A percentile compares a stretch with the other conserved stretches of the same genome.
phyloP scores from a whole-genome alignment of 2,797 vertebrate genomes.

The Scleropages formosus region DNA sequence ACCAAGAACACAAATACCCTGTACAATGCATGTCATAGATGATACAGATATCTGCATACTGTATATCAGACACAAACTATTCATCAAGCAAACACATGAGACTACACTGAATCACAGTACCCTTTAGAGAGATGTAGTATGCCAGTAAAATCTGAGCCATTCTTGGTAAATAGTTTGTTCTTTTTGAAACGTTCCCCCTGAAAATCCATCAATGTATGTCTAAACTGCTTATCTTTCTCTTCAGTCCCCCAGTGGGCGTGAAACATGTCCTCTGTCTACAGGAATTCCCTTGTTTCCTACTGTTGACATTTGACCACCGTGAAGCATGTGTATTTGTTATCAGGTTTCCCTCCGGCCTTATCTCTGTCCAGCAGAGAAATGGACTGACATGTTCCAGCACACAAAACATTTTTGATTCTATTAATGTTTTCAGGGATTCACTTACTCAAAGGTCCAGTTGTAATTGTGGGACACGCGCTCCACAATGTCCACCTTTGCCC shows the following conservation, averaged over 20 bases:
- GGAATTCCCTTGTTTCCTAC: neutral
- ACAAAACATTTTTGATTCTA: neutral
- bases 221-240: neutral
- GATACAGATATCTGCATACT: too few relatives aligned
- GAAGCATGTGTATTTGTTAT: constrained; percentile 7
- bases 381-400: neutral
- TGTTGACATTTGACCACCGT: neutral
- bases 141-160: too few relatives aligned
- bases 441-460: constrained; percentile 95
- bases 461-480: constrained; percentile 81
- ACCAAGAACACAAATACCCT: too few relatives aligned
- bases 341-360: neutral
- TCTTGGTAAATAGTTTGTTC: too few relatives aligned
- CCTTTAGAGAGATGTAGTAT: too few relatives aligned
- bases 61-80: too few relatives aligned
- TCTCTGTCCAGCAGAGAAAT: neutral
- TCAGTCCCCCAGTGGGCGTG: constrained; percentile 1
- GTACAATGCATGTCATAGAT: too few relatives aligned
- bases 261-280: constrained; percentile 6
- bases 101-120: too few relatives aligned
- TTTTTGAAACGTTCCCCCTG: too few relatives aligned
- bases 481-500: constrained; percentile 84
- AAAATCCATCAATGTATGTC: too few relatives aligned
- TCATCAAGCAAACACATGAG: too few relatives aligned
- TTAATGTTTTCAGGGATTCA: constrained; percentile 17